These are phyloP conservation scores for Hartigia nigra DNA, from an alignment of 2,888 invertebrate genomes.

Conservation along the genomic window DNA sequence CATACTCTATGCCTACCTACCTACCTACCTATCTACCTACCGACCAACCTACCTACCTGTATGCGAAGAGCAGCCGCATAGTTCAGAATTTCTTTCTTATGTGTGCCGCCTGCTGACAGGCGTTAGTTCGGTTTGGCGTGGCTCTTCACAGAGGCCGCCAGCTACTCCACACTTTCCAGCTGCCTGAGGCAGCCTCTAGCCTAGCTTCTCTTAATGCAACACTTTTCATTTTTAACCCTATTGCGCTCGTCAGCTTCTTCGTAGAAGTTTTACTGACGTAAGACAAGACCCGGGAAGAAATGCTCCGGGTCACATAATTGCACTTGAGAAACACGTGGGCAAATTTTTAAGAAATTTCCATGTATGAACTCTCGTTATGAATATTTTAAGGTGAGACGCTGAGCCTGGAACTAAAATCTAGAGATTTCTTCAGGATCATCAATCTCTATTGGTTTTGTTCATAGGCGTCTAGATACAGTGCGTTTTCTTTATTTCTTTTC, in stretches of 20 bases:
- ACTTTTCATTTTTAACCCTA: conserved; percentile 10
- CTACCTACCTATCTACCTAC: conserved; percentile 18
- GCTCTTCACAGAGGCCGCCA: conserved; percentile 41
- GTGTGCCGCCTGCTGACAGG: conserved; percentile 32
- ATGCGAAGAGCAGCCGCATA: conserved; percentile 39
- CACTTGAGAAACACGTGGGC: neutral
- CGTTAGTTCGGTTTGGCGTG: conserved; percentile 29
- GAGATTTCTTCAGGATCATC: neutral
- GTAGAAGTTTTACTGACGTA: neutral
- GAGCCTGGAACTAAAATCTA: neutral
- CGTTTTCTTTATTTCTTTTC: neutral
- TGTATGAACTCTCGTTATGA: neutral
- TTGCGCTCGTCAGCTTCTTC: neutral
- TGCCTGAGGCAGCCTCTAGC: neutral
- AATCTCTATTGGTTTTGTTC: neutral
- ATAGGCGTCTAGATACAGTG: neutral
- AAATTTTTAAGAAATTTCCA: too few relatives aligned
- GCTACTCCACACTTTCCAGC: conserved; percentile 25
- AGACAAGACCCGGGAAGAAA: neutral
- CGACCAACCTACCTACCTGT: conserved; percentile 13
- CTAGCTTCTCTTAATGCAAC: neutral
- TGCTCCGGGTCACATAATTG: neutral
- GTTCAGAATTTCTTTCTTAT: conserved; percentile 39
- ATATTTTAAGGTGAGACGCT: neutral
- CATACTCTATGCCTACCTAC: conserved; percentile 10